A percentile compares a stretch with the other conserved stretches of the same genome.
phyloP scores from a whole-genome alignment of 2,797 vertebrate genomes.

The Coendou prehensilis region DNA sequence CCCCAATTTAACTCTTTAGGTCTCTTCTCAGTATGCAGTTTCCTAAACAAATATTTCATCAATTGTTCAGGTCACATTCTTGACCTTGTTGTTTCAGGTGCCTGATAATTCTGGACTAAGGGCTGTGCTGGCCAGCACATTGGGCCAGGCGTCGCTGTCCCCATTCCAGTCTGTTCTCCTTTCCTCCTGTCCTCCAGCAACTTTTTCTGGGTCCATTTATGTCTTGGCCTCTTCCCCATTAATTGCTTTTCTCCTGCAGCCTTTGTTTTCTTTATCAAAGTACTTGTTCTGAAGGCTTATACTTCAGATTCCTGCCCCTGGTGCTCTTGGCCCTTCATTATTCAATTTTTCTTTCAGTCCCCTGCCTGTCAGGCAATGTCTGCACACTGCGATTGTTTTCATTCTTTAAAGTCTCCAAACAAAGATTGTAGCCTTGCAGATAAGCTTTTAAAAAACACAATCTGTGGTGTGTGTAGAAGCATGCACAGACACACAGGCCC shows the following conservation, averaged over 20 bases:
- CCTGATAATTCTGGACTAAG: conserved; percentile 69
- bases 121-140: background rate
- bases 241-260: conserved; percentile 21
- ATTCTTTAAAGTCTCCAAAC: conserved; percentile 54
- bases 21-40: conserved; percentile 47
- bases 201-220: background rate
- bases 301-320: conserved; percentile 8
- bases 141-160: background rate
- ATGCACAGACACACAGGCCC: rapidly evolving
- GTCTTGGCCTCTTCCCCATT: conserved; percentile 21
- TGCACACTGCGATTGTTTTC: conserved; percentile 59
- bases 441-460: conserved; percentile 34
- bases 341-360: conserved; percentile 56
- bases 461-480: background rate
- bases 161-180: background rate
- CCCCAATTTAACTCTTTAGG: conserved; percentile 52
- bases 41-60: conserved; percentile 68
- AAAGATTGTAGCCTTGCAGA: conserved; percentile 45
- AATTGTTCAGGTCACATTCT: conserved; percentile 65
- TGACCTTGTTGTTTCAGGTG: conserved; percentile 81
- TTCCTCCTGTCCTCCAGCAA: background rate
- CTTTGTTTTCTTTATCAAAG: conserved; percentile 68
- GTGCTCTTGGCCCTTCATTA: conserved; percentile 5
- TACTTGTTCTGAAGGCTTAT: background rate
- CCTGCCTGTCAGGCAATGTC: conserved; percentile 7